Percentiles rank a stretch among this genome's conserved stretches.
phyloP scores from a whole-genome alignment of 2,888 invertebrate genomes.

The Bellardia bayeri region DNA sequence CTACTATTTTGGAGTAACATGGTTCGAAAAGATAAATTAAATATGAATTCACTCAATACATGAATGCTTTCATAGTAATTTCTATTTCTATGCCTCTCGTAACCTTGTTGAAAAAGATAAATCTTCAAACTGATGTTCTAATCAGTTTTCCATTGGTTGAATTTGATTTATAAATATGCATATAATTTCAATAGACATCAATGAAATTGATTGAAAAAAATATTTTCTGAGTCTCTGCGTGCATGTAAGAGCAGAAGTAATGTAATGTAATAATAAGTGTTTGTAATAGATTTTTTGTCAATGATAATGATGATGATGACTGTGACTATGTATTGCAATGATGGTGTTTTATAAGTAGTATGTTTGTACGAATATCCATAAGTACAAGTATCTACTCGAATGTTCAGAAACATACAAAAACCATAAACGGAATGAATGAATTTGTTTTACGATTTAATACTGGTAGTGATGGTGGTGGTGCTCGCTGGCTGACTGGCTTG shows the following conservation, averaged over 20 bases:
- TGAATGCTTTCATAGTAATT: too few species aligned
- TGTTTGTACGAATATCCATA: neutral
- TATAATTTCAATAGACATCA: neutral
- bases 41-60: too few species aligned
- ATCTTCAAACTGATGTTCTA: neutral
- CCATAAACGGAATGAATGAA: constrained; percentile 13
- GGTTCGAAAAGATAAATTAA: too few species aligned
- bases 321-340: neutral
- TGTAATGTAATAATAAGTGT: neutral
- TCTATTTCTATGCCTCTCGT: neutral
- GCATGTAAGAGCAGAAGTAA: neutral
- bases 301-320: neutral
- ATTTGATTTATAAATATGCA: neutral
- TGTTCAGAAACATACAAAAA: constrained; percentile 14
- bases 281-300: constrained; percentile 3
- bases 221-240: neutral
- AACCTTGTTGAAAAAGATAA: neutral
- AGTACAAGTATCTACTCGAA: neutral
- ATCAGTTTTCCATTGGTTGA: neutral
- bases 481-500: too few species aligned
- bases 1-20: too few species aligned
- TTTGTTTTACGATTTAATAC: constrained; percentile 32
- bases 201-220: neutral
- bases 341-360: constrained; percentile 14
- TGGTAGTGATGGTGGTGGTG: constrained; percentile 13